Conservation (phyloP, 2,888 invertebrate genomes). For the Lypha dubia region DNA sequence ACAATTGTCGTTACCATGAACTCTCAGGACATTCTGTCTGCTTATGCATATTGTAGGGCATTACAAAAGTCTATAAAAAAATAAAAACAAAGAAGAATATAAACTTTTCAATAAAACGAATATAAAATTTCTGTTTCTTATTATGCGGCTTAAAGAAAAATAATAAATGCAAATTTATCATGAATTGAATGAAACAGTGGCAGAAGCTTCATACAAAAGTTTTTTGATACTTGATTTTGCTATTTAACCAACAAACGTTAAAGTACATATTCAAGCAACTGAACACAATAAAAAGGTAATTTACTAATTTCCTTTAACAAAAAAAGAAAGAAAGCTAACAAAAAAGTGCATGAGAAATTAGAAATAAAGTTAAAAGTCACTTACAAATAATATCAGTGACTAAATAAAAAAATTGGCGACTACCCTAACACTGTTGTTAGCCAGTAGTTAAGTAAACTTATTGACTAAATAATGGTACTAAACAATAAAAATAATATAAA, state of each 20-base stretch:
- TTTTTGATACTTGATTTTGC: not conserved
- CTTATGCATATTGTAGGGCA: conserved; percentile 19
- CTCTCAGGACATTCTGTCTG: too few relatives aligned
- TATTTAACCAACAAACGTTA: conserved; percentile 15
- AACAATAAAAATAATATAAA: conserved; percentile 11
- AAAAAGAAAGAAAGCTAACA: conserved; percentile 9
- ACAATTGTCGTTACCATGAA: too few relatives aligned
- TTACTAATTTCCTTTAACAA: conserved; percentile 62
- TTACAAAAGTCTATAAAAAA: conserved; percentile 9
- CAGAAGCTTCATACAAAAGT: conserved; percentile 35
- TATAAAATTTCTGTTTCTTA: conserved; percentile 39
- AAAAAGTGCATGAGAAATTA: not conserved
- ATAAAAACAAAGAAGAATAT: too few relatives aligned
- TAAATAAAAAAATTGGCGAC: conserved; percentile 53
- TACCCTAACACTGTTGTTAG: not conserved
- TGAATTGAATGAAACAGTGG: conserved; percentile 39
- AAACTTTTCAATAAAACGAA: conserved; percentile 42
- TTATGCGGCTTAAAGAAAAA: conserved; percentile 35
- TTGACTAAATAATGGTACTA: conserved; percentile 38
- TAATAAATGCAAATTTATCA: conserved; percentile 54
- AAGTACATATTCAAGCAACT: conserved; percentile 32
- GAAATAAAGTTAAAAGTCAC: conserved; percentile 41
- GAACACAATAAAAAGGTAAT: conserved; percentile 56
- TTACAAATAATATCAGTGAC: conserved; percentile 53
- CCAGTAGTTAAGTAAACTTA: conserved; percentile 18